phyloP scores from a whole-genome alignment of 2,888 invertebrate species.

The Escarpia spicata region DNA sequence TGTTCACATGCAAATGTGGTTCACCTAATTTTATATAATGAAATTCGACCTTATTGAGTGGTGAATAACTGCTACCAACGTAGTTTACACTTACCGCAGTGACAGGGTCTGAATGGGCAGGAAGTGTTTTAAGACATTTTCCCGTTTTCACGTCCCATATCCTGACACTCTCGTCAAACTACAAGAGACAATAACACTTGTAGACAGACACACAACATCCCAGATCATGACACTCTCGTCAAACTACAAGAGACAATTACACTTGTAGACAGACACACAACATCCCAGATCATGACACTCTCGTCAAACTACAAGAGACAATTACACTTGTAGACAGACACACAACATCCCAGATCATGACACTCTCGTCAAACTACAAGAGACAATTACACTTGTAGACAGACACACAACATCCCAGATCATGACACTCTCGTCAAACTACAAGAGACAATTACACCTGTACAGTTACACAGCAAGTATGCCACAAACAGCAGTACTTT shows the following conservation, averaged over 20 bases:
- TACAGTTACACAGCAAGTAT: too few relatives aligned
- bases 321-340: neutral
- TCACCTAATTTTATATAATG: too few relatives aligned
- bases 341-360: too few relatives aligned
- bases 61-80: neutral
- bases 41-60: neutral
- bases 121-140: constrained; percentile 96
- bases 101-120: constrained; percentile 99
- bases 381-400: too few relatives aligned
- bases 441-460: neutral
- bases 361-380: too few relatives aligned
- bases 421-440: neutral
- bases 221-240: constrained; percentile 69
- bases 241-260: neutral
- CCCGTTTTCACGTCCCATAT: constrained; percentile 99
- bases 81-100: constrained; percentile 77
- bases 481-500: too few relatives aligned
- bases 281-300: too few relatives aligned
- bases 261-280: too few relatives aligned
- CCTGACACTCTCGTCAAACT: constrained; percentile 97
- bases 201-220: neutral
- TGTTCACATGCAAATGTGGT: too few relatives aligned
- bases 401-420: too few relatives aligned
- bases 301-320: constrained; percentile 13
- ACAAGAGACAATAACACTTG: constrained; percentile 37